These are phyloP conservation scores for Tortrix viridana DNA, from an alignment of 2,888 invertebrate genomes.

Conservation along the genomic window DNA sequence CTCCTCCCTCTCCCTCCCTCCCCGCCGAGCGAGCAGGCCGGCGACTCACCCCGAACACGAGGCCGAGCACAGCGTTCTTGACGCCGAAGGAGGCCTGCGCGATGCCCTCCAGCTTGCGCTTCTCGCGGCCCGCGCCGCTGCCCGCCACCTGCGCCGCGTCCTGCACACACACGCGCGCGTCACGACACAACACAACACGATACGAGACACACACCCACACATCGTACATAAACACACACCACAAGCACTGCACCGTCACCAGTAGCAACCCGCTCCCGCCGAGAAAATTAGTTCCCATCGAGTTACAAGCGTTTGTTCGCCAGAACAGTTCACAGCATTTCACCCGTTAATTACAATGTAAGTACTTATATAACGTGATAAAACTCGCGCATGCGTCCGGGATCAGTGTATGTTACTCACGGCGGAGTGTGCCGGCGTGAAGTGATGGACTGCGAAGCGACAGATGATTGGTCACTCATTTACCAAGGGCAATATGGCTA, in stretches of 20 bases:
- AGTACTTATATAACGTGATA: too few relatives aligned
- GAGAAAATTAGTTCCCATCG: constrained; percentile 37
- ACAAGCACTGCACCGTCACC: constrained; percentile 42
- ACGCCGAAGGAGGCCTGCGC: constrained; percentile 87
- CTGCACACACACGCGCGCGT: constrained; percentile 67
- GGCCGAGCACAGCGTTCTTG: constrained; percentile 91
- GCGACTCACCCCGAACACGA: constrained; percentile 91
- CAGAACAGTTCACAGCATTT: constrained; percentile 35
- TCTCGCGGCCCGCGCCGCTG: constrained; percentile 85
- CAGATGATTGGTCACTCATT: too few relatives aligned
- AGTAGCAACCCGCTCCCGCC: constrained; percentile 24
- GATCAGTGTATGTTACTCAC: constrained; percentile 3
- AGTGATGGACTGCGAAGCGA: too few relatives aligned
- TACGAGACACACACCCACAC: constrained; percentile 36
- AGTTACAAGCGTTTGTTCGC: constrained; percentile 33
- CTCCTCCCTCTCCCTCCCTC: too few relatives aligned
- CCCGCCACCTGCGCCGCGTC: constrained; percentile 61
- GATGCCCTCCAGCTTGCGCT: constrained; percentile 89
- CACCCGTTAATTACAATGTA: constrained; percentile 26
- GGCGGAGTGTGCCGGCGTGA: too few relatives aligned
- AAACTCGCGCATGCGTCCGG: too few relatives aligned
- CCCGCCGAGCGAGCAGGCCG: background rate
- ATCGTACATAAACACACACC: constrained; percentile 42
- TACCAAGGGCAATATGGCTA: too few relatives aligned
- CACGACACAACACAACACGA: constrained; percentile 40